Base-by-base conservation (phyloP, 2,888 invertebrate genomes). In the Chrysomela aeneicollis region DNA sequence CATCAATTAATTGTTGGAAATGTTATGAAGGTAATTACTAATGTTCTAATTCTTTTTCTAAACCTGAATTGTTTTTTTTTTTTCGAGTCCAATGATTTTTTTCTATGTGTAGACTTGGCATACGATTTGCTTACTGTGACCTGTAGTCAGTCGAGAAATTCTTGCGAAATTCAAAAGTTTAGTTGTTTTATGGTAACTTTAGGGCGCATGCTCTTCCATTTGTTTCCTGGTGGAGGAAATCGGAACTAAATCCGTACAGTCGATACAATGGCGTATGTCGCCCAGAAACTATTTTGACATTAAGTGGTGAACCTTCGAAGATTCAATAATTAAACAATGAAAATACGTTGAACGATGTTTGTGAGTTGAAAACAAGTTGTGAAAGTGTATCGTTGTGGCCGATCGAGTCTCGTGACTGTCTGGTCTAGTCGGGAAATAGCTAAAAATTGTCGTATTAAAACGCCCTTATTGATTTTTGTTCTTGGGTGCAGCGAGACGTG, bases 401-500 rank as follows among this genome's bases (percentile, higher is more conserved):
- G 57, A 18, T 46, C 46, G 22, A 42, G 52, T 30, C 10, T 53
- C 53, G 64, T 60, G 61, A 61, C 61, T 66, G 64, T 68, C 67
- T 68, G 71, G 67, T 59, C 65, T 26, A 61, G 61, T 64, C 55
- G 59, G 58, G 22, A 42, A 54, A 57, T 49, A 63, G 60, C 59
- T 26, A 15, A 47, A 59, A 59, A 61, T 60, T 67, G 63, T 63
- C 63, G 67, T 78, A n/a, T n/a, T n/a, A 79, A 79, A 81, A 83
- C 83, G 82, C 83, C 83, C 83, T 82, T 83, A 82, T 82, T 81
- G 82, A 82, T 82, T 82, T 83, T 81, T 80, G 67, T 51, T 71
- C 67, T 78, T 78, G 77, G 78, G 78, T 79, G 80, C 78, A 78
- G 74, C 76, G 71, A 76, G 79, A 77, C 76, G 77, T 77, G 77